phyloP scores from a whole-genome alignment of 2,888 invertebrate genomes.

The Platerodrilus igneus region DNA sequence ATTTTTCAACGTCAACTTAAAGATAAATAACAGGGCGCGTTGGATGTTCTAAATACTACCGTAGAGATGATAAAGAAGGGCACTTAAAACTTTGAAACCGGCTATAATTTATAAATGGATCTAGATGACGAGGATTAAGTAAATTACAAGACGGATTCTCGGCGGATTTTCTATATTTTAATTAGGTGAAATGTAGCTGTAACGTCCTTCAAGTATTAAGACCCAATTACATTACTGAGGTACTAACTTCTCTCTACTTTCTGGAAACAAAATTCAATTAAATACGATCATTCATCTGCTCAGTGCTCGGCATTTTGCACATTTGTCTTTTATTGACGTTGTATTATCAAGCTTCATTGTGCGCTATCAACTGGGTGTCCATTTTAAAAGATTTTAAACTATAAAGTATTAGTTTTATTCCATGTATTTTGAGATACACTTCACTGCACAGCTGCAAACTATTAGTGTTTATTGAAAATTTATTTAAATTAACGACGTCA shows the following conservation, averaged over 20 bases:
- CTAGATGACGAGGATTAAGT: slow-evolving; percentile 34
- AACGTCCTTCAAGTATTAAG: slow-evolving; percentile 27
- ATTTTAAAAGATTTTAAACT: too few relatives aligned
- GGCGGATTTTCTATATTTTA: slow-evolving; percentile 37
- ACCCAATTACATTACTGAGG: slow-evolving; percentile 28
- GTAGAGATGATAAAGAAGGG: slow-evolving; percentile 15
- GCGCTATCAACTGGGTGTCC: slow-evolving; percentile 22
- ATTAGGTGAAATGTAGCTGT: slow-evolving; percentile 28
- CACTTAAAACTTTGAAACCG: slow-evolving; percentile 32
- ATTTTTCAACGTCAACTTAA: slow-evolving; percentile 19
- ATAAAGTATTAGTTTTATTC: too few relatives aligned
- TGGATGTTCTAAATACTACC: too few relatives aligned
- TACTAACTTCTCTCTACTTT: slow-evolving; percentile 9
- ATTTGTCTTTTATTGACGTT: slow-evolving; percentile 20
- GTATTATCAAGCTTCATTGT: slow-evolving; percentile 21
- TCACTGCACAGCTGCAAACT: too few relatives aligned
- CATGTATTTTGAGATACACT: too few relatives aligned
- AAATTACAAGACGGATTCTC: slow-evolving; percentile 36
- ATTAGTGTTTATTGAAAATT: too few relatives aligned
- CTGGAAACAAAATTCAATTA: slow-evolving; percentile 19
- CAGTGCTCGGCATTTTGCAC: slow-evolving; percentile 11
- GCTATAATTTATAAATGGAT: slow-evolving; percentile 35
- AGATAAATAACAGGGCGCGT: slow-evolving; percentile 16
- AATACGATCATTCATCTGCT: slow-evolving; percentile 14
- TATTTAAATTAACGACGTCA: too few relatives aligned